phyloP scores from a whole-genome alignment of 2,113 vertebrate species.

The Vidua chalybeata region DNA sequence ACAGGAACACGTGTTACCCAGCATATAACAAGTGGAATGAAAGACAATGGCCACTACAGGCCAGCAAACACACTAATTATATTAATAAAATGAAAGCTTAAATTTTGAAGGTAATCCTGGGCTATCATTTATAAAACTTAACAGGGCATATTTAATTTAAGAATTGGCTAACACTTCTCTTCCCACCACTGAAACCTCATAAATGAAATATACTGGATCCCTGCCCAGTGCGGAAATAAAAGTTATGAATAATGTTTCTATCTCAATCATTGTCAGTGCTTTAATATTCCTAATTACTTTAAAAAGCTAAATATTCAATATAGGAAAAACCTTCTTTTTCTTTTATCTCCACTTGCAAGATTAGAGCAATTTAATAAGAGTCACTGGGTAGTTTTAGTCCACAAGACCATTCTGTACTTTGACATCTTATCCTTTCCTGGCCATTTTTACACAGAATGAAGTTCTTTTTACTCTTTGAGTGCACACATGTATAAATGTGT shows the following conservation, averaged over 20 bases:
- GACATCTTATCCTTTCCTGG: slow-evolving; percentile 19
- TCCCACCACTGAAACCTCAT: slow-evolving; percentile 91
- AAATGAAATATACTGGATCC: slow-evolving; percentile 96
- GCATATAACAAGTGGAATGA: background rate
- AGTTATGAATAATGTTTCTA: slow-evolving; percentile 98
- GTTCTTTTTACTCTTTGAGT: background rate
- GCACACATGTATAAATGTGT: background rate
- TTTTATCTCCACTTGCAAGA: slow-evolving; percentile 76
- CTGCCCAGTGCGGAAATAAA: slow-evolving; percentile 93
- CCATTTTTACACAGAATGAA: background rate
- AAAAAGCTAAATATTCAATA: slow-evolving; percentile 82
- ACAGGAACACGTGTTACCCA: background rate
- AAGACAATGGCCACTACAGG: slow-evolving; percentile 15
- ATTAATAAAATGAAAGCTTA: slow-evolving; percentile 74
- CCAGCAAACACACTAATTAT: slow-evolving; percentile 62
- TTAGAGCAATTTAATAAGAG: slow-evolving; percentile 70
- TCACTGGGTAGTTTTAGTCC: slow-evolving; percentile 48
- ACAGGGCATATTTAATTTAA: slow-evolving; percentile 97
- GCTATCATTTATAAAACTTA: slow-evolving; percentile 91
- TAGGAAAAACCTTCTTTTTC: slow-evolving; percentile 72
- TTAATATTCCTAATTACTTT: slow-evolving; percentile 94
- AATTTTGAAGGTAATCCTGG: slow-evolving; percentile 76
- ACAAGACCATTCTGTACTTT: background rate
- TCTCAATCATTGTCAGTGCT: slow-evolving; percentile 91
- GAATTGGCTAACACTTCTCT: slow-evolving; percentile 91